Percentiles rank a stretch among this genome's conserved stretches.
Conservation (phyloP, 2,113 vertebrate species). For the Okapia johnstoni region DNA sequence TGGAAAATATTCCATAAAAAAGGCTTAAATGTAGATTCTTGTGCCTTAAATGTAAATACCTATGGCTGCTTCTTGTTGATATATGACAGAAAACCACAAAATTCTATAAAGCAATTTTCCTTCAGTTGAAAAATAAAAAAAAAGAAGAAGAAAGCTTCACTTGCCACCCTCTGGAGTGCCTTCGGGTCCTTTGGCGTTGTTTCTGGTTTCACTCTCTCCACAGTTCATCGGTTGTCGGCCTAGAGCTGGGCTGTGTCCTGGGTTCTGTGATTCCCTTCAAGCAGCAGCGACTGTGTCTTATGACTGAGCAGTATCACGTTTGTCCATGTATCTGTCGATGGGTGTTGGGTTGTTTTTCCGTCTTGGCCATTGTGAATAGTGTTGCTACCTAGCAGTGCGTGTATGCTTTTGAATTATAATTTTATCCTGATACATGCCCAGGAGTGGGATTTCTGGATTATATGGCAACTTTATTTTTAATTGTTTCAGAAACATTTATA, state of each 20-base stretch:
- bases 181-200: accelerated
- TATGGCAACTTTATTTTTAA: neutral
- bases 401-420: neutral
- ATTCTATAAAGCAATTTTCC: neutral
- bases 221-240: neutral
- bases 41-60: neutral
- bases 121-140: neutral
- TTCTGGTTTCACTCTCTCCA: neutral
- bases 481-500: neutral
- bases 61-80: neutral
- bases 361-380: neutral
- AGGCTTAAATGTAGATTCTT: neutral
- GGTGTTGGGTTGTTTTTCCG: neutral
- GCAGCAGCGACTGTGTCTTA: neutral
- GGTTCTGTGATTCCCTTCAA: too few species aligned
- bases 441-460: neutral
- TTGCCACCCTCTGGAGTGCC: too few species aligned
- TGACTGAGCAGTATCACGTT: neutral
- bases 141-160: neutral
- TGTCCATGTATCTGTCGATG: neutral
- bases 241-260: neutral
- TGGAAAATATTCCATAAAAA: neutral
- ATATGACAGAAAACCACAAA: neutral
- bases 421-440: neutral
- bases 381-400: neutral